Percentiles rank a stretch among this genome's conserved stretches.
phyloP scores from a whole-genome alignment of 1,140 invertebrate species.

The Lanistes nyassanus region DNA sequence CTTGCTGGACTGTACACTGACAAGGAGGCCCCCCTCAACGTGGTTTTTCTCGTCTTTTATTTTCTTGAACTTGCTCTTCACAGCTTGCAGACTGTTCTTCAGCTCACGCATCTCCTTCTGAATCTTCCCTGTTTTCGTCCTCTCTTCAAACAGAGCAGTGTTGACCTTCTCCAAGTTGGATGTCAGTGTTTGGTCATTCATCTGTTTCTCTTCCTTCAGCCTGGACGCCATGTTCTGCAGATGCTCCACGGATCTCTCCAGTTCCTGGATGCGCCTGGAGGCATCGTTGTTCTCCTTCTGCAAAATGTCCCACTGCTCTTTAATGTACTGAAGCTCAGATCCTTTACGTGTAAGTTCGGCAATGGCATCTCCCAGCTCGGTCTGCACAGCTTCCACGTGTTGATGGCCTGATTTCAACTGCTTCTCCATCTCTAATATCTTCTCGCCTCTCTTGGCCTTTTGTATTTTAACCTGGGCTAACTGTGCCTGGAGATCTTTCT shows the following conservation, averaged over 20 bases:
- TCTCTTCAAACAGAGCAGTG: conserved; percentile 36
- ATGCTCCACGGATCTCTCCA: conserved; percentile 37
- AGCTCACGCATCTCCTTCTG: conserved; percentile 35
- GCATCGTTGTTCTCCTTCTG: conserved; percentile 34
- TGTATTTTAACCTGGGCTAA: conserved; percentile 22
- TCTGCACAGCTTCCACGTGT: conserved; percentile 34
- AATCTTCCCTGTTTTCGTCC: conserved; percentile 33
- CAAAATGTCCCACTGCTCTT: conserved; percentile 24
- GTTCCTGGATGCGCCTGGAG: conserved; percentile 35
- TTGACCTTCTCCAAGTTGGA: conserved; percentile 35
- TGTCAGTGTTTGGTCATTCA: conserved; percentile 37
- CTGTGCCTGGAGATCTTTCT: conserved; percentile 22
- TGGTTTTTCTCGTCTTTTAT: conserved; percentile 28
- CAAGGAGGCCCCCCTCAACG: conserved; percentile 25
- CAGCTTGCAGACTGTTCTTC: conserved; percentile 32
- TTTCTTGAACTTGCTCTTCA: conserved; percentile 29
- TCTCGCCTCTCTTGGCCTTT: conserved; percentile 20
- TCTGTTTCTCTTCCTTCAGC: conserved; percentile 35
- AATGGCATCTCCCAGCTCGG: conserved; percentile 35
- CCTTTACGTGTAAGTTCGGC: conserved; percentile 36
- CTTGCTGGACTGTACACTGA: conserved; percentile 17
- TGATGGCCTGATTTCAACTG: conserved; percentile 35
- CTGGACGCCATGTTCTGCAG: conserved; percentile 39
- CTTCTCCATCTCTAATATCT: conserved; percentile 21
- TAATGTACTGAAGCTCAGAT: conserved; percentile 22